Evolutionary conservation across 2,113 vertebrate species (phyloP), one percentile per base, ranked within the genome.

Genomic region (Neolamprologus cancellatus): DNA sequence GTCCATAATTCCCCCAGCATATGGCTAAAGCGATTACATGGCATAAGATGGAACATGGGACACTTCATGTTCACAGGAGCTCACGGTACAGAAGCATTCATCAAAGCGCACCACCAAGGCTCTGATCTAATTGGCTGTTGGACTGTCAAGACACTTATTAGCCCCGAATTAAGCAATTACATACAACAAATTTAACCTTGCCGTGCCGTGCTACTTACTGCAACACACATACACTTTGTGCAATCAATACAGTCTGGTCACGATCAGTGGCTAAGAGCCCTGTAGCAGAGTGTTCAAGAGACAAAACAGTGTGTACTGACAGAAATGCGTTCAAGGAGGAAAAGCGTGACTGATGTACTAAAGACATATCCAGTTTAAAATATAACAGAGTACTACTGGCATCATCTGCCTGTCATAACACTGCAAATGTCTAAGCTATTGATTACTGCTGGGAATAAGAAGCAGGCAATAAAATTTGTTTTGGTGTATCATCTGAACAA

Each of bases 1-100:
- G 82, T 90, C 88, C 78, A 82, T 87, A 87, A 92, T 84, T 88
- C 82, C 79, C 81, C n/a, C 15, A 69, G 81, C 88, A 84, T 88
- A 88, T 78, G 81, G 86, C 80, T 59, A 15, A 79, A 69, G 53
- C 3, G 79, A 94, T 92, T 84, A 74, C 50, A 79, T 23, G 69
- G 17, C 25, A 76, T 59, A 5, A 74, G 34, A 84, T 20, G 53
- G 25, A 88, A 66, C 57, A 23, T 36, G 2, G 54, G 30, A 71
- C 46, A 39, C 14, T 66, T 83, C 8, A 86, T 44, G 81, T 83
- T 91, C 54, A 89, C 5, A 76, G 2, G 55, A 80, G 78, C 53
- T 71, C 41, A 85, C 3, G 41, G 9, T 32, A 64, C 52, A 52
- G 64, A 69, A 32, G 61, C 81, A 59, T 78, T 79, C 25, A 64